Conservation (phyloP, 2,888 invertebrate genomes). For the Bugula neritina region DNA sequence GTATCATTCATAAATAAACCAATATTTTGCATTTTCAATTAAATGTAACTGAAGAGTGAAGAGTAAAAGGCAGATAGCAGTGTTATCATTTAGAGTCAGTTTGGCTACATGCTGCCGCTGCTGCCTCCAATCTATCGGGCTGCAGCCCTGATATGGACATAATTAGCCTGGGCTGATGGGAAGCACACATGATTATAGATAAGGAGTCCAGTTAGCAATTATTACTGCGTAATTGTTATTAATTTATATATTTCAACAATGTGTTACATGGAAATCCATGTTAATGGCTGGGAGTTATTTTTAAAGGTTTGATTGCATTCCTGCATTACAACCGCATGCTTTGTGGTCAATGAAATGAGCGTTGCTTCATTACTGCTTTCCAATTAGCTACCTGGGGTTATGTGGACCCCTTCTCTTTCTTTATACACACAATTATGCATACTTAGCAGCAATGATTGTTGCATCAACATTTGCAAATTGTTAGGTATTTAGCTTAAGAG, state of each 20-base stretch:
- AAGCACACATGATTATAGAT: not conserved
- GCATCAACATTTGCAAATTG: too few species aligned
- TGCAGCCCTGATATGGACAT: not conserved
- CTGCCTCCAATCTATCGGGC: not conserved
- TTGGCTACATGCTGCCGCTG: not conserved
- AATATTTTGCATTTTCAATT: too few species aligned
- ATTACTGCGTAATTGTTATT: not conserved
- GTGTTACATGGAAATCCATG: constrained; percentile 8
- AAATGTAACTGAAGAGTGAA: not conserved
- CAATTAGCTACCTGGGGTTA: not conserved
- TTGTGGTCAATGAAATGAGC: not conserved
- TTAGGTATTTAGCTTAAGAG: too few species aligned
- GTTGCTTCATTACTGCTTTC: not conserved
- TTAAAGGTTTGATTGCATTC: constrained; percentile 15
- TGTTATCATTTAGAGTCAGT: not conserved
- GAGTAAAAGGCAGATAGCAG: not conserved
- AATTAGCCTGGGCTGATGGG: not conserved
- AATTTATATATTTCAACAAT: constrained; percentile 20
- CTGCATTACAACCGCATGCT: not conserved
- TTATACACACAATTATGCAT: not conserved
- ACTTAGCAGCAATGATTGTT: too few species aligned
- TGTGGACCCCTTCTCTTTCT: not conserved
- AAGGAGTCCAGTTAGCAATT: not conserved
- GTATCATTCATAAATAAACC: too few species aligned
- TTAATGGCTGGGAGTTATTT: constrained; percentile 11